Evolutionary conservation across 2,797 vertebrate species (phyloP).

Genomic region (Ciconia nigra): DNA sequence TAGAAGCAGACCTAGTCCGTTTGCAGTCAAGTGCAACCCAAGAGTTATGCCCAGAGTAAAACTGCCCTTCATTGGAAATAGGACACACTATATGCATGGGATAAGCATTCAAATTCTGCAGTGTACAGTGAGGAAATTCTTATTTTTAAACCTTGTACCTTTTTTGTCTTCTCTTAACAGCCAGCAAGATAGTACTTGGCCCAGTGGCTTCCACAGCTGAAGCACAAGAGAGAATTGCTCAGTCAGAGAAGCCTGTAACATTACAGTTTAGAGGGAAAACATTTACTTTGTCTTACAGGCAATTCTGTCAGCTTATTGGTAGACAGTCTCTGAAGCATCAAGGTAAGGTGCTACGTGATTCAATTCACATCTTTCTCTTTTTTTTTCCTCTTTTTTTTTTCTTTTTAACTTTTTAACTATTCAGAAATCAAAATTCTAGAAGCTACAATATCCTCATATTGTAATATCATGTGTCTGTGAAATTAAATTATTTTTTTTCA

Average conservation of each 20-base stretch:
- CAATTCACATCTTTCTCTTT: background rate
- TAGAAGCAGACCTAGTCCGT: background rate
- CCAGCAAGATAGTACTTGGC: slow-evolving; percentile 83
- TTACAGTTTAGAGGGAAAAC: slow-evolving; percentile 92
- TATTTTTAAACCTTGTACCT: background rate
- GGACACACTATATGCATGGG: background rate
- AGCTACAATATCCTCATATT: background rate
- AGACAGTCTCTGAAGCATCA: slow-evolving; percentile 88
- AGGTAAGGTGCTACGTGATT: slow-evolving; percentile 67
- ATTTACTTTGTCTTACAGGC: slow-evolving; percentile 89
- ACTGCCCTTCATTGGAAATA: background rate
- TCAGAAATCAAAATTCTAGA: background rate
- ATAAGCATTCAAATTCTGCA: background rate
- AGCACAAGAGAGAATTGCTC: slow-evolving; percentile 78
- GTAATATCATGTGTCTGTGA: background rate
- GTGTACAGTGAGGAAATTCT: background rate
- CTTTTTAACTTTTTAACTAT: background rate
- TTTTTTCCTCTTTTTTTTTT: too few relatives aligned
- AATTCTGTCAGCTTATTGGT: slow-evolving; percentile 86
- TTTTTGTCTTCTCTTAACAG: slow-evolving; percentile 55
- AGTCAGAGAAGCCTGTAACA: slow-evolving; percentile 87
- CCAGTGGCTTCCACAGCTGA: slow-evolving; percentile 83
- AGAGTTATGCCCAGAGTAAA: background rate
- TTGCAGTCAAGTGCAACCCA: background rate
- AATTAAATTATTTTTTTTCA: background rate